Conservation (phyloP, 2,113 vertebrate species). For the Prochilodus magdalenae region DNA sequence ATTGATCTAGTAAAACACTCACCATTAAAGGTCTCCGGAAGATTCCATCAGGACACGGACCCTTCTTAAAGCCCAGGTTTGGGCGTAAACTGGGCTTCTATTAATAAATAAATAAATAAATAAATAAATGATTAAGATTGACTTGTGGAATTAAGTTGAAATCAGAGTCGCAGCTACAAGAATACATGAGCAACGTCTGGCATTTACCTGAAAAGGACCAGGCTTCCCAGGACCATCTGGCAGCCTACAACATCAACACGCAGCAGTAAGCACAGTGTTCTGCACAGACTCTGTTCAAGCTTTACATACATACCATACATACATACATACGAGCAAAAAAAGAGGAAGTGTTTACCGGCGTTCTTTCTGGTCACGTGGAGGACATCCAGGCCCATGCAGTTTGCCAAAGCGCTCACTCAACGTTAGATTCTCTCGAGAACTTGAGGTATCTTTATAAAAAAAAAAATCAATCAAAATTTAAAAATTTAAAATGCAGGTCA, state of each 20-base stretch:
- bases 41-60: conserved; percentile 54
- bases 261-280: background rate
- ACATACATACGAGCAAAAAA: no score
- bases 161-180: no score
- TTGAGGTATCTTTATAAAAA: conserved; percentile 53
- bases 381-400: conserved; percentile 55
- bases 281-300: no score
- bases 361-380: conserved; percentile 59
- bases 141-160: background rate
- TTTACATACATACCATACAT: background rate
- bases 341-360: conserved; percentile 26
- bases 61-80: conserved; percentile 55
- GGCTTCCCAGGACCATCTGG: conserved; percentile 57
- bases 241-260: conserved; percentile 54
- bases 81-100: conserved; percentile 60
- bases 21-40: conserved; percentile 78
- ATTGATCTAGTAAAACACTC: no score
- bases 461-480: no score
- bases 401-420: conserved; percentile 62
- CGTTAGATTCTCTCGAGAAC: conserved; percentile 45
- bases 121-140: background rate
- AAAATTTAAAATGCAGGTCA: no score
- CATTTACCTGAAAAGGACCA: conserved; percentile 49
- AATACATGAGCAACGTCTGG: background rate
- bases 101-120: conserved; percentile 33